phyloP scores from a whole-genome alignment of 2,888 invertebrate genomes.

The Mechanitis messenoides region DNA sequence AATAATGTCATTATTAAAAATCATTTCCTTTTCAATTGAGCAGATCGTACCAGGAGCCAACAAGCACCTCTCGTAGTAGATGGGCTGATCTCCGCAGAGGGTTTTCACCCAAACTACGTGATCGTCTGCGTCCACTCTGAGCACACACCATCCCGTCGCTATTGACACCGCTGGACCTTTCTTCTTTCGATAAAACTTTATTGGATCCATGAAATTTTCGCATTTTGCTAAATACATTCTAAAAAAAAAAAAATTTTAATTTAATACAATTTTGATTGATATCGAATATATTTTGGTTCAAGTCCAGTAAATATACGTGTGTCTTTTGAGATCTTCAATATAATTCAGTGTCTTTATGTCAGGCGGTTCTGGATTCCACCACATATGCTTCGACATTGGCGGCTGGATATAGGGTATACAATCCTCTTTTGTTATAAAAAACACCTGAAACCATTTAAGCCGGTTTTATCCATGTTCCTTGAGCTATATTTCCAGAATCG shows the following conservation, averaged over 20 bases:
- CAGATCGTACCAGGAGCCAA: slow-evolving; percentile 50
- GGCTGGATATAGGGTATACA: slow-evolving; percentile 49
- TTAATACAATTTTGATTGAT: no score
- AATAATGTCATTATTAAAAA: no score
- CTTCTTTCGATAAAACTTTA: slow-evolving; percentile 55
- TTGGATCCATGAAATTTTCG: slow-evolving; percentile 51
- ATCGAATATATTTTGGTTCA: not conserved
- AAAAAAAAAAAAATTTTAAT: not conserved
- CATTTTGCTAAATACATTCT: slow-evolving; percentile 54
- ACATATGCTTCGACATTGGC: slow-evolving; percentile 62
- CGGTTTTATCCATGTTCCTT: not conserved
- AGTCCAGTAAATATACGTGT: slow-evolving; percentile 39
- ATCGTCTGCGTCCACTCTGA: slow-evolving; percentile 59
- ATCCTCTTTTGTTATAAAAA: slow-evolving; percentile 61
- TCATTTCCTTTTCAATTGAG: not conserved
- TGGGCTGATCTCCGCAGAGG: slow-evolving; percentile 54
- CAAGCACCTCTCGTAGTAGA: slow-evolving; percentile 63
- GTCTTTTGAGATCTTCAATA: slow-evolving; percentile 39
- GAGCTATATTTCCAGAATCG: not conserved
- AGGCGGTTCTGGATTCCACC: slow-evolving; percentile 61
- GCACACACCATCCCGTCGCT: slow-evolving; percentile 62
- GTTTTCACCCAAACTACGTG: slow-evolving; percentile 57
- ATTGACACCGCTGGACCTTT: slow-evolving; percentile 59
- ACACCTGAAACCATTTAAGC: slow-evolving; percentile 45
- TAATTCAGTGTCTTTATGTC: slow-evolving; percentile 47